These are phyloP conservation scores for Bothrops alternatus DNA, from an alignment of 2,797 vertebrate species.

Conservation along the genomic window DNA sequence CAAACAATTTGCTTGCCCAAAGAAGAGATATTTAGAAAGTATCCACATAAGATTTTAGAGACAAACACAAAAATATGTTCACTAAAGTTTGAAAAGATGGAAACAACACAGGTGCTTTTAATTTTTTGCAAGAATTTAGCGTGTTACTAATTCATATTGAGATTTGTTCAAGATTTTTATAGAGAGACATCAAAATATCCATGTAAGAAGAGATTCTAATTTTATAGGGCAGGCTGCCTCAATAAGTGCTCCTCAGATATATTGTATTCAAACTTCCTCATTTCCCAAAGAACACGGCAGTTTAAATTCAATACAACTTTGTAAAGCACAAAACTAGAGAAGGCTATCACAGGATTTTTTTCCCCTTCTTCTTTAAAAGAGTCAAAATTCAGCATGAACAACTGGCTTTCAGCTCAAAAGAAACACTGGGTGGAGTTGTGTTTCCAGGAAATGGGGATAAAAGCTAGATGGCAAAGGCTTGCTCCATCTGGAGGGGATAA, in stretches of 20 bases:
- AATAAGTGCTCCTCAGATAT: background rate
- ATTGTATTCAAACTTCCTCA: background rate
- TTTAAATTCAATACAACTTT: background rate
- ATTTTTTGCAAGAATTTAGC: no score
- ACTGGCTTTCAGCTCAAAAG: conserved; percentile 9
- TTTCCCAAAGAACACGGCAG: background rate
- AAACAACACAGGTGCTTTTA: background rate
- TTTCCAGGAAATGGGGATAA: conserved; percentile 37
- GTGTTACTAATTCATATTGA: no score
- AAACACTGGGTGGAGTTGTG: background rate
- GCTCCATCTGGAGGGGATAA: conserved; percentile 32
- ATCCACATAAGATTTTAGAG: background rate
- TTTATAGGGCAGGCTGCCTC: background rate
- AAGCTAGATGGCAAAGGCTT: conserved; percentile 29
- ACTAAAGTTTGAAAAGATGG: background rate
- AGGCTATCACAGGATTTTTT: background rate
- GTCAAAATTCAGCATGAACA: conserved; percentile 18
- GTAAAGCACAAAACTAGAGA: background rate
- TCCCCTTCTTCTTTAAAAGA: conserved; percentile 20
- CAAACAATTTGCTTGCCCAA: background rate
- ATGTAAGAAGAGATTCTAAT: background rate
- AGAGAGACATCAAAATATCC: background rate
- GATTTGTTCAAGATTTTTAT: background rate
- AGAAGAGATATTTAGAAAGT: background rate
- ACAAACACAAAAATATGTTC: background rate